Evolutionary conservation across 1,140 invertebrate genomes (phyloP).

Genomic region (Aethina tumida): DNA sequence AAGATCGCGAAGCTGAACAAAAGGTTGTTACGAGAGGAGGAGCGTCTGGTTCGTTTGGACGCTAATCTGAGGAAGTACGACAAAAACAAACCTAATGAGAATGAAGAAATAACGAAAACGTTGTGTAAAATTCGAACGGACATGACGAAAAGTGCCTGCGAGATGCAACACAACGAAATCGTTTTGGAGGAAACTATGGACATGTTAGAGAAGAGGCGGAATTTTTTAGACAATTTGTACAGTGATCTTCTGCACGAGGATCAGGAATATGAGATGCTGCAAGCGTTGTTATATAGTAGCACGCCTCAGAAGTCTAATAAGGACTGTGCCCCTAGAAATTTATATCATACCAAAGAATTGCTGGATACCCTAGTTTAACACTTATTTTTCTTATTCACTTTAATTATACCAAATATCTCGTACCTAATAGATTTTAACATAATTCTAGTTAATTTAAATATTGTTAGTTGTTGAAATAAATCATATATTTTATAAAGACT

Average conservation of each 20-base stretch:
- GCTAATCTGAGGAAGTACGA: slow-evolving; percentile 55
- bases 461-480: slow-evolving; percentile 13
- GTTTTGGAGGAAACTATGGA: slow-evolving; percentile 52
- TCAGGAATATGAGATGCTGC: slow-evolving; percentile 40
- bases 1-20: slow-evolving; percentile 62
- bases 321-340: slow-evolving; percentile 13
- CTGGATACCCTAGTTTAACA: slow-evolving; percentile 36
- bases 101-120: slow-evolving; percentile 42
- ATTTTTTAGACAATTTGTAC: slow-evolving; percentile 51
- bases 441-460: slow-evolving; percentile 14
- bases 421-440: slow-evolving; percentile 25
- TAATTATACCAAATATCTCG: slow-evolving; percentile 34
- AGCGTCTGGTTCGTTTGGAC: slow-evolving; percentile 51
- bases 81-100: slow-evolving; percentile 41
- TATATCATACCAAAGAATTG: slow-evolving; percentile 35
- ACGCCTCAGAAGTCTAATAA: slow-evolving; percentile 15
- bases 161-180: slow-evolving; percentile 52
- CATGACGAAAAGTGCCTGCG: slow-evolving; percentile 46
- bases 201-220: slow-evolving; percentile 50
- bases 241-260: slow-evolving; percentile 53
- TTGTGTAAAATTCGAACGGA: slow-evolving; percentile 43
- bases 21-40: slow-evolving; percentile 57
- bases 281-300: slow-evolving; percentile 29
- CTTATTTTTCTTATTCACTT: slow-evolving; percentile 8
- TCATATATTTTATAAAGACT: slow-evolving; percentile 1